Base-by-base conservation (phyloP, 2,113 vertebrate species). In the Dicrurus megarhynchus region DNA sequence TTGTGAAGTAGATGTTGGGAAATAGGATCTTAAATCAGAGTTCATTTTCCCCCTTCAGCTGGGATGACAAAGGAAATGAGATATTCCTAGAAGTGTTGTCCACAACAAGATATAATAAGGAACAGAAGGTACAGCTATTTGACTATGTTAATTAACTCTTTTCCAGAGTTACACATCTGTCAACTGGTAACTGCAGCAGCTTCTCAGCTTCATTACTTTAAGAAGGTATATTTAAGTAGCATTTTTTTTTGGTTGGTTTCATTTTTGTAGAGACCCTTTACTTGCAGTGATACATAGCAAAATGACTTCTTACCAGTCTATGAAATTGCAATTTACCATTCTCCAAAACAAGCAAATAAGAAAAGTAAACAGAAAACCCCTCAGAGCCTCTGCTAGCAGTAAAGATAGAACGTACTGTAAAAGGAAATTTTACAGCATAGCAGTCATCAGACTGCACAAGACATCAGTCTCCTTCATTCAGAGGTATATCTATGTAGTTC, bases 11-110 rank as follows among this genome's bases (percentile, higher is more conserved):
- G 73, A 71, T 92, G 44, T 84, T 89, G 39, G 83, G 77, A 95
- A 95, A 91, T 74, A 74, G 70, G 81, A 84, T 85, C 87, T 97
- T 96, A 96, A 96, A 95, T 97, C 93, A 89, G 71, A 90, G n/a
- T 35, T 93, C 74, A 65, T 94, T 95, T 91, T 30, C 47, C 22
- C 14, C 50, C 77, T 89, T 89, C 61, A 82, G 32, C 75, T 87
- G 8, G 9, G 60, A 74, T 65, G 76, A 77, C 56, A 92, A 93
- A 89, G 71, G 59, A 89, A 87, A 96, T 70, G 33, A 95, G 52
- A 68, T 93, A 71, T 65, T 83, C 76, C 64, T 96, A 56, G 70
- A 87, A 93, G 83, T 84, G 61, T 84, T 90, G 81, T 90, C 93
- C 91, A 93, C 89, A 93, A 61, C 41, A 86, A 46, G 53, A 83